phyloP scores from a whole-genome alignment of 2,888 invertebrate species.

The Protonemura montana region DNA sequence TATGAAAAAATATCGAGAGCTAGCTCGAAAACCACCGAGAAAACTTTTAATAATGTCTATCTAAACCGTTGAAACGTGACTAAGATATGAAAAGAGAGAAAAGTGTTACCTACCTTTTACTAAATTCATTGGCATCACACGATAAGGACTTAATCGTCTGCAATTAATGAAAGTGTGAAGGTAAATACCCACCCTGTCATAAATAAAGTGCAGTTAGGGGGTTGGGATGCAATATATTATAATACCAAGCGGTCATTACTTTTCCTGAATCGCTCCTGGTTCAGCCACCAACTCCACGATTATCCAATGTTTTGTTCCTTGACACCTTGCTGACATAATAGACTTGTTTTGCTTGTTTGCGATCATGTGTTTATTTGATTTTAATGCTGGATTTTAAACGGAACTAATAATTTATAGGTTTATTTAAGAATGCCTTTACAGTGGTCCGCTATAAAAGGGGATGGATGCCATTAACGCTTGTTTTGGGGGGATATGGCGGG shows the following conservation, averaged over 20 bases:
- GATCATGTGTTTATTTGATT: conserved; percentile 27
- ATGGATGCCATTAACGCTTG: too few relatives aligned
- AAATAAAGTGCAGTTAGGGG: not conserved
- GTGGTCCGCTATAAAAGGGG: not conserved
- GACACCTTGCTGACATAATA: conserved; percentile 16
- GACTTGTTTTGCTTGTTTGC: not conserved
- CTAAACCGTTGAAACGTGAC: too few relatives aligned
- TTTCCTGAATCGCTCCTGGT: not conserved
- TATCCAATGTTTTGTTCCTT: not conserved
- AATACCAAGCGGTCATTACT: not conserved
- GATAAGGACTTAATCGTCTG: not conserved
- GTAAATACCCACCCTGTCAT: not conserved
- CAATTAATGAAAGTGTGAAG: not conserved
- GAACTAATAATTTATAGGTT: conserved; percentile 23
- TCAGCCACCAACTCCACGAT: not conserved
- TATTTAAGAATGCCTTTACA: not conserved
- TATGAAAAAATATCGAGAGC: too few relatives aligned
- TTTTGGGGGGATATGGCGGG: not conserved
- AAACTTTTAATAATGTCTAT: too few relatives aligned
- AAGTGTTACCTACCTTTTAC: too few relatives aligned
- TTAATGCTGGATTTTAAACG: conserved; percentile 31
- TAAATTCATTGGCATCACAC: not conserved
- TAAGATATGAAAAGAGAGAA: too few relatives aligned
- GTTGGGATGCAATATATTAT: not conserved
- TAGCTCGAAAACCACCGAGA: too few relatives aligned